A percentile compares a stretch with the other conserved stretches of the same genome.
These are phyloP conservation scores for Caenorhabditis panamensis DNA, from an alignment of 2,888 invertebrate genomes.

Conservation along the genomic window DNA sequence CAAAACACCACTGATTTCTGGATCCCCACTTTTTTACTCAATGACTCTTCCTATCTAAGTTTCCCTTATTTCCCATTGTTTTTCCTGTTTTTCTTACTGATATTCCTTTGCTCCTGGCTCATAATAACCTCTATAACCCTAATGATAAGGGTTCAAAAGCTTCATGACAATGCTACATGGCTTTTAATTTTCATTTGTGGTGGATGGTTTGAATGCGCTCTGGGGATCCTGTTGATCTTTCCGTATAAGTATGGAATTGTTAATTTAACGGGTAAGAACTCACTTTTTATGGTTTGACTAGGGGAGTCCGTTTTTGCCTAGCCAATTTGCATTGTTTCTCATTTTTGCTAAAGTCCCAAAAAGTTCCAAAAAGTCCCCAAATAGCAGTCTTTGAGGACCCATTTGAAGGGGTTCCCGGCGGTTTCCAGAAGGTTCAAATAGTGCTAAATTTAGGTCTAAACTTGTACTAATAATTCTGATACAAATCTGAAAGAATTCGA, in stretches of 20 bases:
- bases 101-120: background rate
- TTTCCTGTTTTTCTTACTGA: background rate
- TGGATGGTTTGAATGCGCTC: slow-evolving; percentile 20
- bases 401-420: no score
- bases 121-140: background rate
- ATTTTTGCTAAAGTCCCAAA: no score
- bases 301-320: no score
- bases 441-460: no score
- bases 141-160: background rate
- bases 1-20: slow-evolving; percentile 17
- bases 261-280: background rate
- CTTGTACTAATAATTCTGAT: no score
- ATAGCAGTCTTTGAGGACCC: no score
- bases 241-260: slow-evolving; percentile 30
- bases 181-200: background rate
- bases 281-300: no score
- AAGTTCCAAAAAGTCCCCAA: no score
- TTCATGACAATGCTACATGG: slow-evolving; percentile 30
- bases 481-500: no score
- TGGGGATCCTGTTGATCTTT: slow-evolving; percentile 1
- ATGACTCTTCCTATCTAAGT: slow-evolving; percentile 6
- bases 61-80: slow-evolving; percentile 1
- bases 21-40: slow-evolving; percentile 16
- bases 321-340: no score
- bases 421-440: no score